Base-by-base conservation (phyloP, 2,797 vertebrate genomes). In the Enteromius radiatus region DNA sequence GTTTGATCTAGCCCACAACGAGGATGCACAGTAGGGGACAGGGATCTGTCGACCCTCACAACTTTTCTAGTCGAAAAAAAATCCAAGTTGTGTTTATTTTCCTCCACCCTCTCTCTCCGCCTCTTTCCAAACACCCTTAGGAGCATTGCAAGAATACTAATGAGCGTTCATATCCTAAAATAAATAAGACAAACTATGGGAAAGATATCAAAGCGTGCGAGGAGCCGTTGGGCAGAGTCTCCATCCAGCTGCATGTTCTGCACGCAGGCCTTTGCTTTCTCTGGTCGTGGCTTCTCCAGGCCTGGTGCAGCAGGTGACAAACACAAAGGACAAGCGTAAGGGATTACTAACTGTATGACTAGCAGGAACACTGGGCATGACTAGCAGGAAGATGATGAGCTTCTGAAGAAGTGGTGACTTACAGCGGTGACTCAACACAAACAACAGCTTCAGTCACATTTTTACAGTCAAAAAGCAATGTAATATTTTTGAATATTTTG, bases 1-100 rank as follows among this genome's bases (percentile, higher is more conserved):
- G 85, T 88, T 87, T 88, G 89, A 88, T 88, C 78, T 81, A 56
- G 84, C 63, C 81, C 80, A 78, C 76, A 75, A 83, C 49, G 26
- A 76, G 69, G 23, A 70, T 64, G 23, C 86, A 59, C 86, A 86
- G 85, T 71, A 74, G 88, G 88, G 76, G 79, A 74, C 76, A 43
- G 68, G 82, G 36, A 65, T 64, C 67, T 49, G 80, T 65, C 54
- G 59, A 77, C 78, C 56, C 45, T n/a, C 21, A 56, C 73, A 73
- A 70, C 63, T 84, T 61, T 77, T 84, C 59, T 54, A 69, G 43
- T 38, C 47, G 59, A 54, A 15, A 54, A 15, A 59, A 82, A 73
- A 77, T 59, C 49, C 59, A 82, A 71, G 49, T 56, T 5, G 64
- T 65, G 59, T 79, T 70, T 63, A 61, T 78, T 84, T 80, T 81